These are phyloP conservation scores for Sardina pilchardus DNA, from an alignment of 2,113 vertebrate genomes.

Conservation along the genomic window DNA sequence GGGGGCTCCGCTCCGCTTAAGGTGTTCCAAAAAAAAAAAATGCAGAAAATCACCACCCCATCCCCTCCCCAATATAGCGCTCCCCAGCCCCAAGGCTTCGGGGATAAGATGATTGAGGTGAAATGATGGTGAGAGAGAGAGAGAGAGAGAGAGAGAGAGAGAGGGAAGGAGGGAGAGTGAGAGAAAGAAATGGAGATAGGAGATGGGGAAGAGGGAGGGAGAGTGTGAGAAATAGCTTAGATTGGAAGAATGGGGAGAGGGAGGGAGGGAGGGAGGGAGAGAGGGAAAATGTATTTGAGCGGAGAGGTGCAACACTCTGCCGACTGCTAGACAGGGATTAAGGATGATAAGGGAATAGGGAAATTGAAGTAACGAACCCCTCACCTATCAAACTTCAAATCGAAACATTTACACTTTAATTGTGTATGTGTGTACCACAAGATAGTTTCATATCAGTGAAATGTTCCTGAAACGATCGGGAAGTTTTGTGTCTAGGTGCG, in stretches of 20 bases:
- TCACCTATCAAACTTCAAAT: constrained; percentile 48
- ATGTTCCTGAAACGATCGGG: constrained; percentile 22
- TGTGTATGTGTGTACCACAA: not conserved
- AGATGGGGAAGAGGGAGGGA: constrained; percentile 40
- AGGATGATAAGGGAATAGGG: constrained; percentile 52
- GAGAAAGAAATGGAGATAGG: constrained; percentile 9
- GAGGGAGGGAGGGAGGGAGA: constrained; percentile 37
- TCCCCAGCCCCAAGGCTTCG: constrained; percentile 45
- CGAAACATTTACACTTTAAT: constrained; percentile 39
- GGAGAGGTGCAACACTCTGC: constrained; percentile 30
- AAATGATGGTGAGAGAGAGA: constrained; percentile 19
- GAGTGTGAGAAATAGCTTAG: constrained; percentile 17
- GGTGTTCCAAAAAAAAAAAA: constrained; percentile 33
- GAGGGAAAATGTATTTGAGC: constrained; percentile 43
- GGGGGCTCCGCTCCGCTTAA: constrained; percentile 30
- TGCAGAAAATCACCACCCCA: constrained; percentile 41
- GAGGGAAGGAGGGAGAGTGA: constrained; percentile 1
- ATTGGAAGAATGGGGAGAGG: constrained; percentile 14
- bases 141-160: constrained; percentile 23
- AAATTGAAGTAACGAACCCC: constrained; percentile 41
- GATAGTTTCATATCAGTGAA: constrained; percentile 24
- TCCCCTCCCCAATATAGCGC: constrained; percentile 42
- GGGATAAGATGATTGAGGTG: constrained; percentile 52
- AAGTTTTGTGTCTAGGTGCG: constrained; percentile 29
- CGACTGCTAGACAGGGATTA: constrained; percentile 38